Evolutionary conservation across 2,888 invertebrate genomes (phyloP).

Genomic region (Diachrysia chrysitis): DNA sequence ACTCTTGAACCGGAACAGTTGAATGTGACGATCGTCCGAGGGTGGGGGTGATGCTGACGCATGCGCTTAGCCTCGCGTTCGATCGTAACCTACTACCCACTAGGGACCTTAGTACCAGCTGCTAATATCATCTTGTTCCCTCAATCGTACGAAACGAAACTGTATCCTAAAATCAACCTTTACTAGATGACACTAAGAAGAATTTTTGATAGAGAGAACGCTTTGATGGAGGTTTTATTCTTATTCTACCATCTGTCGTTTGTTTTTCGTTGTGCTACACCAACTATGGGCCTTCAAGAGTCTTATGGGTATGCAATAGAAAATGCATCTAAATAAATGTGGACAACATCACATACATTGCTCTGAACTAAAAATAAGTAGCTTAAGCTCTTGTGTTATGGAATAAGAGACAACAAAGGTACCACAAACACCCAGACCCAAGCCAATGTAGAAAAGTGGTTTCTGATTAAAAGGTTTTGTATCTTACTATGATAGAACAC

Average conservation of each 20-base stretch:
- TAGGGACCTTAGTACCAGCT: not conserved
- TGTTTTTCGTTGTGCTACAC: not conserved
- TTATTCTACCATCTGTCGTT: not conserved
- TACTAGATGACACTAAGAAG: not conserved
- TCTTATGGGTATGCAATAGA: not conserved
- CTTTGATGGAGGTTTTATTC: not conserved
- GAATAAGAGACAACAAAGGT: too few species aligned
- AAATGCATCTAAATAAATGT: not conserved
- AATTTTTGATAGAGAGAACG: not conserved
- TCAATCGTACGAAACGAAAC: not conserved
- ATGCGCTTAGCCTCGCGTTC: not conserved
- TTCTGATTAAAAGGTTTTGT: too few species aligned
- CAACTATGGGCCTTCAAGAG: too few species aligned
- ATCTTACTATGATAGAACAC: not conserved
- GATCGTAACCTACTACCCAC: slow-evolving; percentile 1
- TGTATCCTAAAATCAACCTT: not conserved
- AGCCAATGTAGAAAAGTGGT: too few species aligned
- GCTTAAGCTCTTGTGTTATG: too few species aligned
- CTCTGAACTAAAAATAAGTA: too few species aligned
- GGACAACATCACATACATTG: too few species aligned
- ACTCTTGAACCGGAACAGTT: not conserved
- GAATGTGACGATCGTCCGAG: not conserved
- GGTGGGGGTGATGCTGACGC: not conserved
- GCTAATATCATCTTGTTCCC: slow-evolving; percentile 1
- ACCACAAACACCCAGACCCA: too few species aligned